Percentiles rank a stretch among this genome's conserved stretches.
Evolutionary conservation across 1,140 invertebrate genomes (phyloP).

Genomic region (Andrena cerasifolii): DNA sequence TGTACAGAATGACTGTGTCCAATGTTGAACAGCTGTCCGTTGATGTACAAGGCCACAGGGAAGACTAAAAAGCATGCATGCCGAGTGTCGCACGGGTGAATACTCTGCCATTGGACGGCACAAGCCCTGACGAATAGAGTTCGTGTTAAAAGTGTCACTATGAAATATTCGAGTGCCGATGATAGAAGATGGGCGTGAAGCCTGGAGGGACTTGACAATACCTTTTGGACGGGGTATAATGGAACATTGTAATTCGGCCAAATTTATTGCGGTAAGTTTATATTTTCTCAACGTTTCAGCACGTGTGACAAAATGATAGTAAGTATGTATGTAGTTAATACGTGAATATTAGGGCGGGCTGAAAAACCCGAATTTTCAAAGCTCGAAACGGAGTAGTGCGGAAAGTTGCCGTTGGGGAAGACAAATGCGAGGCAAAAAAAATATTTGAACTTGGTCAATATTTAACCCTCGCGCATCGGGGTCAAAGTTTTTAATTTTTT

Average conservation of each 20-base stretch:
- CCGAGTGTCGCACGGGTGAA: conserved; percentile 47
- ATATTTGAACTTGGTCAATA: too few species aligned
- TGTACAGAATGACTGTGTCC: conserved; percentile 61
- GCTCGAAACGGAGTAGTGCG: too few species aligned
- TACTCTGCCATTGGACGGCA: conserved; percentile 50
- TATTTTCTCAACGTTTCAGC: background rate
- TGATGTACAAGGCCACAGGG: conserved; percentile 37
- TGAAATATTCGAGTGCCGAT: conserved; percentile 68
- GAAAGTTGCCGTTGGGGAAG: too few species aligned
- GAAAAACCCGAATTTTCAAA: too few species aligned
- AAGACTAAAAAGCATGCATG: conserved; percentile 44
- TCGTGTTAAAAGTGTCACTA: conserved; percentile 65
- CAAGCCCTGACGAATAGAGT: conserved; percentile 65
- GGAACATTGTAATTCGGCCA: conserved; percentile 22
- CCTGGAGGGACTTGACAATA: conserved; percentile 27
- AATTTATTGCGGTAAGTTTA: conserved; percentile 44
- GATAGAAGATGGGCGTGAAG: conserved; percentile 54
- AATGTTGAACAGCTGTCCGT: conserved; percentile 57
- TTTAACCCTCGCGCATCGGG: too few species aligned
- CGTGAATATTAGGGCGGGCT: too few species aligned
- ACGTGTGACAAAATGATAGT: background rate
- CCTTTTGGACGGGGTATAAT: conserved; percentile 44
- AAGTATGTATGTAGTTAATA: too few species aligned
- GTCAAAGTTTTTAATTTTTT: too few species aligned
- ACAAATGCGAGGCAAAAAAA: too few species aligned